A percentile compares a stretch with the other conserved stretches of the same genome.
Conservation (phyloP, 1,140 invertebrate species). For the Drosophila tropicalis region DNA sequence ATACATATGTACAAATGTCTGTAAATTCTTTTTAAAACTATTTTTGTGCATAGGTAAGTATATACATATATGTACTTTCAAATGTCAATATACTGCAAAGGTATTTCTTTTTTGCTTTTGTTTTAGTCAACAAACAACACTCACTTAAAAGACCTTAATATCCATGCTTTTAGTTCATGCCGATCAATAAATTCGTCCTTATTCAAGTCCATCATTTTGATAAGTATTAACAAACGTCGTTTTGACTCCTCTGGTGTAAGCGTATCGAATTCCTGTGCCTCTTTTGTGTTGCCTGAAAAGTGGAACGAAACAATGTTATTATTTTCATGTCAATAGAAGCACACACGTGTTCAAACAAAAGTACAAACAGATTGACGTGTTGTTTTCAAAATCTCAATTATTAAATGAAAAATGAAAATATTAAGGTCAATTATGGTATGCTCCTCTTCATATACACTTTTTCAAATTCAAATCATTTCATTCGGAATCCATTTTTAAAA, state of each 20-base stretch:
- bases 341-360: slow-evolving; percentile 25
- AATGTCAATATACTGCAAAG: neutral
- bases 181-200: slow-evolving; percentile 89
- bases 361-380: slow-evolving; percentile 33
- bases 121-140: slow-evolving; percentile 82
- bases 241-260: slow-evolving; percentile 94
- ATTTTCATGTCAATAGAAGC: neutral
- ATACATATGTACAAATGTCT: too few relatives aligned
- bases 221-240: slow-evolving; percentile 89
- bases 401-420: slow-evolving; percentile 18
- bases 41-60: neutral
- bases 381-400: slow-evolving; percentile 29
- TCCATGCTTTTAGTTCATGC: slow-evolving; percentile 95
- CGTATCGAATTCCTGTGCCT: slow-evolving; percentile 96
- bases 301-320: neutral
- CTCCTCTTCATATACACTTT: neutral
- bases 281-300: slow-evolving; percentile 92
- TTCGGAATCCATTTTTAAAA: too few relatives aligned
- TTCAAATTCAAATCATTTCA: neutral
- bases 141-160: slow-evolving; percentile 95
- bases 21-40: neutral
- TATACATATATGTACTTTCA: neutral
- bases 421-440: too few relatives aligned
- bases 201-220: slow-evolving; percentile 95
- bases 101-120: neutral